Evolutionary conservation across 1,140 invertebrate genomes (phyloP), one percentile per base, ranked within the genome.

Genomic region (Pachyrhynchus sulphureomaculatus): DNA sequence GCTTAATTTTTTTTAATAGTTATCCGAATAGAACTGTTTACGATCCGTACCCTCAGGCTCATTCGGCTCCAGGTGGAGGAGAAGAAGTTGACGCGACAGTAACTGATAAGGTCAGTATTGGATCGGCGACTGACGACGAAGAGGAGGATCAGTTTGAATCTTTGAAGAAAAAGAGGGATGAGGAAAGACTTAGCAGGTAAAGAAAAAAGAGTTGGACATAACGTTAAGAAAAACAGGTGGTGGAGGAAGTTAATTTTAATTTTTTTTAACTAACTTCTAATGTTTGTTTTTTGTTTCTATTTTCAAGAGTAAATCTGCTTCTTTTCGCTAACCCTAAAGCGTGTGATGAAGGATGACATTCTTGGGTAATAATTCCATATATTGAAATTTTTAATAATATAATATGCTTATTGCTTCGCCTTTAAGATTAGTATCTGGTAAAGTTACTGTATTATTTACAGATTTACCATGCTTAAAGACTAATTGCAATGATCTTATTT

Each of bases 91-190:
- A 58, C 4, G 24, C 15, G 10, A n/a, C n/a, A n/a, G n/a, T n/a
- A n/a, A 64, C 64, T 20, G 74, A 76, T 42, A 68, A 67, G 33
- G 66, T 76, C 12, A 76, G 74, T 59, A 72, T 76, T 26, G 73
- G 73, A 12, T 72, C 67, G 8, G 65, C 66, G 20, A 67, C 67
- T 1, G 71, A 72, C 18, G 71, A 72, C 15, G 57, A 64, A 13
- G 66, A 64, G 8, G 65, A 68, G 21, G 74, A 75, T 52, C 72
- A 74, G 56, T 76, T 76, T 45, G 44, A 45, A 9, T 65, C 59
- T 33, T 65, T 76, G 41, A 74, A 69, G 42, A 70, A 68, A 44
- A 56, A 70, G 26, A 44, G 74, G 34, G 66, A 68, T 24, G 66
- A 74, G 56, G 71, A 76, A 61, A 66, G 72, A 41, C 52, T 69